Base-by-base conservation (phyloP, 1,140 invertebrate species). In the Vollenhovia emeryi region DNA sequence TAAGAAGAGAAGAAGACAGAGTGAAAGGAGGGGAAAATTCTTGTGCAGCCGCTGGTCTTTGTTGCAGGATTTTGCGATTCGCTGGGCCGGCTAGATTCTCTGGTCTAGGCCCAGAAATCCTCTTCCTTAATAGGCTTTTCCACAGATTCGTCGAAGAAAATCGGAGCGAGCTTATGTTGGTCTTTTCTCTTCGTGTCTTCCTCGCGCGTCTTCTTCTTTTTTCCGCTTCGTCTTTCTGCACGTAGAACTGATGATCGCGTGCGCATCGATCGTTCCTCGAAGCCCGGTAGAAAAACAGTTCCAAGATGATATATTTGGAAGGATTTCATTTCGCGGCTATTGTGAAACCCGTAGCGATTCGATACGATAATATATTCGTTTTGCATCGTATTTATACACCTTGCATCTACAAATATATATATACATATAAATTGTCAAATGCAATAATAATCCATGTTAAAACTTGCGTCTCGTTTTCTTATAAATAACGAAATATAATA, bases 41-140 rank as follows among this genome's bases (percentile, higher is more conserved):
- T 80, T n/a, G 27, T 33, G 21, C 30, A 55, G 6, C 11, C 18
- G 64, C 43, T 48, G 50, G 27, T 75, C 76, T 86, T 90, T 90
- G 88, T 90, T 86, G 57, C 11, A 1, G 76, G 87, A 89, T 88
- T 89, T 89, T 87, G 87, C 89, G 89, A 92, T 92, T 92, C 88
- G 91, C 83, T 92, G 90, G 85, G 90, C 85, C 33, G 48, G 30
- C 71, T 40, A 43, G 40, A 57, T 64, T 88, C 5, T 50, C 9
- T 36, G 36, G 3, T 45, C 43, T 60, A 55, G 48, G 48, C 24
- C 45, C 6, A 52, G 24, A 43, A 64, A 79, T 55, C 55, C n/a
- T 88, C 64, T 60, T 82, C 59, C 57, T 76, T 91, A 91, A 91
- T 89, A 91, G 89, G 91, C 90, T 91, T 91, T 91, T 24, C 36